These are phyloP conservation scores for Cordilura impudica DNA, from an alignment of 2,888 invertebrate genomes.

Conservation along the genomic window DNA sequence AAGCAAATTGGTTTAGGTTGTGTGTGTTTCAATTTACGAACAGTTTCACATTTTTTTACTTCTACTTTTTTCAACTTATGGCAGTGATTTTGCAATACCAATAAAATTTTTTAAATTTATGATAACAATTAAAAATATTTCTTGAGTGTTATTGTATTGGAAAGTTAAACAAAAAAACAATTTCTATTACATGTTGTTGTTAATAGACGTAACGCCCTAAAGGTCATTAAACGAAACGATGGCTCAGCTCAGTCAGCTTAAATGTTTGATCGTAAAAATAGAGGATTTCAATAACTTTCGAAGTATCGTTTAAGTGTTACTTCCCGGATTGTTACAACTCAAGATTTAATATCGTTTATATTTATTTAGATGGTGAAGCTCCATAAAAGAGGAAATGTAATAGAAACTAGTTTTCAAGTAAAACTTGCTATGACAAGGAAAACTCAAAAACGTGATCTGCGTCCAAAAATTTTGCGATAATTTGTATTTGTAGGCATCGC, in stretches of 20 bases:
- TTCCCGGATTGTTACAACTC: too few relatives aligned
- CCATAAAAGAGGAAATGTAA: too few relatives aligned
- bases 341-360: too few relatives aligned
- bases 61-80: neutral
- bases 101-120: conserved; percentile 64
- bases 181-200: neutral
- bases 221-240: neutral
- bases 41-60: neutral
- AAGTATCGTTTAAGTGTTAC: too few relatives aligned
- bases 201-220: neutral
- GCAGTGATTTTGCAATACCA: conserved; percentile 32
- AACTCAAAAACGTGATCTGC: too few relatives aligned
- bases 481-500: too few relatives aligned
- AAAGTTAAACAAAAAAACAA: neutral
- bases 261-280: neutral
- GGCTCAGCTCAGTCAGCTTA: neutral
- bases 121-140: conserved; percentile 61
- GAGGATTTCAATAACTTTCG: too few relatives aligned
- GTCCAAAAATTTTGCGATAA: too few relatives aligned
- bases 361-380: too few relatives aligned
- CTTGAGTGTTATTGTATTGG: neutral
- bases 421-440: too few relatives aligned
- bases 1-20: conserved; percentile 33
- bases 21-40: conserved; percentile 7
- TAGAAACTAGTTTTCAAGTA: too few relatives aligned